Evolutionary conservation across 2,797 vertebrate genomes (phyloP), one percentile per base, ranked within the genome.

Genomic region (Pipistrellus pygmaeus): DNA sequence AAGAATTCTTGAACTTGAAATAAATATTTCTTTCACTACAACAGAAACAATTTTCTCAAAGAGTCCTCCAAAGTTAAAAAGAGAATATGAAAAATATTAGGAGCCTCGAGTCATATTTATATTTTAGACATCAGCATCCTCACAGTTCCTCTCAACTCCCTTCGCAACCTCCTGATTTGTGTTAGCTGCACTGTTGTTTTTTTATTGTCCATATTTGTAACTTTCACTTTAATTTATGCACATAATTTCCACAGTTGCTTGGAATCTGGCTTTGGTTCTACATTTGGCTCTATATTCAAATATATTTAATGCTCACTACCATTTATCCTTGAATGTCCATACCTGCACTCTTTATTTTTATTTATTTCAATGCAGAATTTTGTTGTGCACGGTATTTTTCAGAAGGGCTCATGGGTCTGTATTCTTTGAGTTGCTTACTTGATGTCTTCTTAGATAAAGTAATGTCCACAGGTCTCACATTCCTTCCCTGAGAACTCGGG

Each of bases 1-100:
- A 89, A 69, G 27, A 76, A 91, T 32, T 55, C 3, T 55, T 93
- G 53, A 62, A 75, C 21, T 91, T 93, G 55, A 86, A 89, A 71
- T 60, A 78, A 94, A 38, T 51, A 18, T 57, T 72, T 87, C 48
- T 20, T 78, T 93, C 20, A 75, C 9, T 82, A 68, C 32, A 75
- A 20, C n/a, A 81, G 57, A 53, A 86, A 27, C 38, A 81, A 53
- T 71, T 83, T 76, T 85, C 73, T 76, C 44, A 73, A 82, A 85
- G 32, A 83, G 23, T 8, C 3, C 21, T 90, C 55, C 71, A 68
- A 86, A 84, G 27, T 46, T 62, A 96, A 88, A 71, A 85, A 32
- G 32, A 80, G 30, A 73, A 41, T 66, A 44, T 21, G 35, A 72
- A 89, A 81, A 86, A n/a, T 44, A 35, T 75, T 48, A 21, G 60